Evolutionary conservation across 1,140 invertebrate species (phyloP).

Genomic region (Eufriesea mexicana): DNA sequence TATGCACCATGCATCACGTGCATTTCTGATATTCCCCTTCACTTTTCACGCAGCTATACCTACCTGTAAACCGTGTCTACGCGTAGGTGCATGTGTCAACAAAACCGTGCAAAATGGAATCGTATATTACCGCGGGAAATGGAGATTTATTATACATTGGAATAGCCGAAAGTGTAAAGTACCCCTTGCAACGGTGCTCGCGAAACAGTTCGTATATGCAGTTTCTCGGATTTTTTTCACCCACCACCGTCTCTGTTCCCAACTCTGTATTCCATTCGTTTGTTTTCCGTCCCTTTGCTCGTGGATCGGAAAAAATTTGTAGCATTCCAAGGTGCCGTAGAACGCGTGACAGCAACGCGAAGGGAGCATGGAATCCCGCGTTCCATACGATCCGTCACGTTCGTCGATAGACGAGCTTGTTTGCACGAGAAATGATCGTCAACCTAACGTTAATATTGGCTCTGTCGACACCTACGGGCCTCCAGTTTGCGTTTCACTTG

Average conservation of each 20-base stretch:
- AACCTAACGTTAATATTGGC: conserved; percentile 61
- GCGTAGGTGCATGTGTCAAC: neutral
- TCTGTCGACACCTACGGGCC: conserved; percentile 35
- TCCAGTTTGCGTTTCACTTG: conserved; percentile 36
- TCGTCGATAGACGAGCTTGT: conserved; percentile 46
- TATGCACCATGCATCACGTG: neutral
- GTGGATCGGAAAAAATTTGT: neutral
- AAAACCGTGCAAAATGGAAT: neutral
- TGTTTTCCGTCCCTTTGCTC: neutral
- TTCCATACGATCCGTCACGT: conserved; percentile 53
- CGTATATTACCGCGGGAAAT: neutral
- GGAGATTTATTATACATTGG: neutral
- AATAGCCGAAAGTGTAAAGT: neutral
- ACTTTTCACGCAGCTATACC: conserved; percentile 7
- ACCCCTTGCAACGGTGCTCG: neutral
- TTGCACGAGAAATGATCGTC: conserved; percentile 58
- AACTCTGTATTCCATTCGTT: neutral
- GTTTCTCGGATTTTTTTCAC: neutral
- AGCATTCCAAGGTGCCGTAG: neutral
- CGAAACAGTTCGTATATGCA: no score
- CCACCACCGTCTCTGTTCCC: neutral
- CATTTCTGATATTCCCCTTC: conserved; percentile 10
- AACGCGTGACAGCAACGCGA: neutral
- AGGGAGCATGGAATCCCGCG: conserved; percentile 38
- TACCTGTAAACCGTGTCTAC: no score